A percentile compares a stretch with the other conserved stretches of the same genome.
Evolutionary conservation across 2,113 vertebrate genomes (phyloP).

Genomic region (Gymnocephalus cernua): DNA sequence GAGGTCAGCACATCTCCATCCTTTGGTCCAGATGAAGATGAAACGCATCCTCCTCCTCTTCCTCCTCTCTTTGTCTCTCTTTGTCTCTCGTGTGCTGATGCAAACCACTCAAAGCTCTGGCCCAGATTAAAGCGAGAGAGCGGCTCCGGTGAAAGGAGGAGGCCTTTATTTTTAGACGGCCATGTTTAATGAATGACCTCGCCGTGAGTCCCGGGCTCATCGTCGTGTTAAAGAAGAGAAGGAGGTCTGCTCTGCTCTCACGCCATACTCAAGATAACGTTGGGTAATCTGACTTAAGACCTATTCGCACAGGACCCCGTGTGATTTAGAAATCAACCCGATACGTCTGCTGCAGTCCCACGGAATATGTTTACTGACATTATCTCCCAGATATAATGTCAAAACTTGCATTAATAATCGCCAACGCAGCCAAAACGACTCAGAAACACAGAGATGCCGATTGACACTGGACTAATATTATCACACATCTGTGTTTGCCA

Average conservation of each 20-base stretch:
- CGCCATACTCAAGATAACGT: background rate
- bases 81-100: constrained; percentile 47
- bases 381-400: too few species aligned
- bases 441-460: too few species aligned
- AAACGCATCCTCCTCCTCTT: constrained; percentile 43
- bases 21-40: constrained; percentile 32
- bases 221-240: constrained; percentile 6
- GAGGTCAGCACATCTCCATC: constrained; percentile 38
- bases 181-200: constrained; percentile 84
- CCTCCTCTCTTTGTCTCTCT: constrained; percentile 32
- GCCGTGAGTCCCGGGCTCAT: constrained; percentile 1
- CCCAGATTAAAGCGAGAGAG: constrained; percentile 75
- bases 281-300: too few species aligned
- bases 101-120: constrained; percentile 62
- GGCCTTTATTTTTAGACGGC: constrained; percentile 81
- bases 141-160: constrained; percentile 62
- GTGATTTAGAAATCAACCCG: too few species aligned
- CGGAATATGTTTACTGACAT: too few species aligned
- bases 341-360: too few species aligned
- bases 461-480: too few species aligned
- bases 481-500: too few species aligned
- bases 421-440: too few species aligned
- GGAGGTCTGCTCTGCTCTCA: constrained; percentile 35
- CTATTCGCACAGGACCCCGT: too few species aligned
- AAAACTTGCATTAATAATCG: too few species aligned